These are phyloP conservation scores for Calyptommatus sinebrachiatus DNA, from an alignment of 2,113 vertebrate species.

Conservation along the genomic window DNA sequence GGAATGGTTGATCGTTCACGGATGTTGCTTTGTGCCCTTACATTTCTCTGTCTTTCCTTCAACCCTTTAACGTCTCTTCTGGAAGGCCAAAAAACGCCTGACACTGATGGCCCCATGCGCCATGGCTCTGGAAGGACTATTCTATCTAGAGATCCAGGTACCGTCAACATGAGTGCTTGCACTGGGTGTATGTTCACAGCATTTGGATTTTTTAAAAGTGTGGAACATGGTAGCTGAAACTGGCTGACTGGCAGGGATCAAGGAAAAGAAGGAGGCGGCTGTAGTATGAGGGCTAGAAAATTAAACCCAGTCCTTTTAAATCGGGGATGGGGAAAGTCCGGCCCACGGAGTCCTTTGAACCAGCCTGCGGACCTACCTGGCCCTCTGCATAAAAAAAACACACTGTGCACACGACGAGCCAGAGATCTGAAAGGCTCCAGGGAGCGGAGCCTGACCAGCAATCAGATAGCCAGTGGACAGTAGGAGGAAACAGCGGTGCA, in stretches of 20 bases:
- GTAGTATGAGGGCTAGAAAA: background rate
- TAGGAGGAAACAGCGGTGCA: too few species aligned
- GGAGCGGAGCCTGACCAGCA: too few species aligned
- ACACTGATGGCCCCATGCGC: conserved; percentile 53
- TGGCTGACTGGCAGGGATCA: too few species aligned
- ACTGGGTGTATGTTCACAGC: background rate
- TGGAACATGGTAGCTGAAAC: background rate
- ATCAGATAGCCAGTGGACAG: too few species aligned
- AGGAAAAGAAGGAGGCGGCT: background rate
- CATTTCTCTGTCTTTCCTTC: conserved; percentile 93
- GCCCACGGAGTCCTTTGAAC: too few species aligned
- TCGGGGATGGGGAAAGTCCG: too few species aligned
- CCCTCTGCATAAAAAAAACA: too few species aligned
- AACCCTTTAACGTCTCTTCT: conserved; percentile 92
- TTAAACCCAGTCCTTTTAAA: too few species aligned
- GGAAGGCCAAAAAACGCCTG: conserved; percentile 56
- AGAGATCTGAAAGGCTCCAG: too few species aligned
- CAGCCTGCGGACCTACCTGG: too few species aligned
- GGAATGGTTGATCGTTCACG: conserved; percentile 98
- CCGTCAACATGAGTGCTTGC: background rate
- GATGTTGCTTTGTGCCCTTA: conserved; percentile 92
- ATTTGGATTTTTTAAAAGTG: background rate
- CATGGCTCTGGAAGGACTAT: conserved; percentile 79
- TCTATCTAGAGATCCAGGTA: conserved; percentile 80
- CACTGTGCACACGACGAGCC: too few species aligned